phyloP scores from a whole-genome alignment of 1,140 invertebrate species.

The Penaeus vannamei region DNA sequence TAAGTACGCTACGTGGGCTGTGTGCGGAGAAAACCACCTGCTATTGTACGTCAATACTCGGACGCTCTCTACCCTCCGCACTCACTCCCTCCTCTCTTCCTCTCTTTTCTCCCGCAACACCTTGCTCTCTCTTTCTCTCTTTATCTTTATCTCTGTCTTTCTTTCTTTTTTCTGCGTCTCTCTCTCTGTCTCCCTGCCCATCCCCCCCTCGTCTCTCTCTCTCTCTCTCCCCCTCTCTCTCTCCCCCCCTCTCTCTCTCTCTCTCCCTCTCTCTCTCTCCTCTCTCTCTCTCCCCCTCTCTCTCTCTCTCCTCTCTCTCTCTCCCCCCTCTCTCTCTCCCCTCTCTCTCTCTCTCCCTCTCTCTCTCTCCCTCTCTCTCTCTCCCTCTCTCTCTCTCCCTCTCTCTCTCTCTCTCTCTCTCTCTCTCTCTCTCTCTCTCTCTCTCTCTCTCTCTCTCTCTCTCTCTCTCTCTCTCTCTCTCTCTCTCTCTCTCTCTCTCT shows the following conservation, averaged over 20 bases:
- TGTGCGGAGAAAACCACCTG: too few species aligned
- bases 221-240: constrained; percentile 1
- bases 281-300: too few species aligned
- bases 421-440: neutral
- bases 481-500: neutral
- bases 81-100: neutral
- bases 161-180: constrained; percentile 37
- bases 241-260: neutral
- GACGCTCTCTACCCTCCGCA: too few species aligned
- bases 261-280: neutral
- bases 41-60: too few species aligned
- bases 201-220: neutral
- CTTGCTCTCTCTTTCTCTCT: neutral
- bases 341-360: neutral
- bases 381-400: neutral
- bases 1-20: too few species aligned
- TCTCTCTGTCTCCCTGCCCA: neutral
- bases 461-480: neutral
- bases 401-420: neutral
- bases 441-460: neutral
- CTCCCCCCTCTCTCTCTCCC: neutral
- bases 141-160: constrained; percentile 26
- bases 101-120: neutral
- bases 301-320: too few species aligned
- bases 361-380: neutral